These are phyloP conservation scores for Crambe crambe DNA, from an alignment of 37 sponge, comb jelly and placozoan genomes.

Conservation along the genomic window DNA sequence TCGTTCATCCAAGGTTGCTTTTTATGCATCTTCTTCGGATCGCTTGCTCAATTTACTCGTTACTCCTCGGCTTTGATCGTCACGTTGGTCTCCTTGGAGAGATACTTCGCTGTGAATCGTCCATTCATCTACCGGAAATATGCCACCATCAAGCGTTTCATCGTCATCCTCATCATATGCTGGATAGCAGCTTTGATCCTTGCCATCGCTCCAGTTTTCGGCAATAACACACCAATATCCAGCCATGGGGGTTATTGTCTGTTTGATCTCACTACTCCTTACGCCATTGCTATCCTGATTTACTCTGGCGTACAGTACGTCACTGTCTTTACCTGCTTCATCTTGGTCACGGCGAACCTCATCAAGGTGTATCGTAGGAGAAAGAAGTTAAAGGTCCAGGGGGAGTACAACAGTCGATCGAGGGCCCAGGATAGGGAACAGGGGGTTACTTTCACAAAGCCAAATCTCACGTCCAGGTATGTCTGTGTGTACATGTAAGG, in stretches of 20 bases:
- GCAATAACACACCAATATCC: conserved; percentile 16
- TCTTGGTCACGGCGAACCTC: conserved; percentile 23
- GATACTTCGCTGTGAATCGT: conserved; percentile 72
- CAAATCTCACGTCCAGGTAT: conserved; percentile 45
- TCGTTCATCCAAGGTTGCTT: conserved; percentile 12
- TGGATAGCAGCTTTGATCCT: conserved; percentile 27
- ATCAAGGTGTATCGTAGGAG: conserved; percentile 41
- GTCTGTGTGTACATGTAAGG: no score
- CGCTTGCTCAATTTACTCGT: conserved; percentile 57
- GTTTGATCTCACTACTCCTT: conserved; percentile 49
- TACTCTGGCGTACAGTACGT: conserved; percentile 61
- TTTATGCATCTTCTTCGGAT: conserved; percentile 50
- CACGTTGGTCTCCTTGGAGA: conserved; percentile 71
- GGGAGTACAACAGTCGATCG: conserved; percentile 25
- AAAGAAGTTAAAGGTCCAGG: conserved; percentile 44
- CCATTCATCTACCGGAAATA: conserved; percentile 74
- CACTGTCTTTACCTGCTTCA: conserved; percentile 61
- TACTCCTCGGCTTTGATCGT: conserved; percentile 61
- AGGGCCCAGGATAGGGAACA: not conserved
- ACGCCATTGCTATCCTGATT: conserved; percentile 55
- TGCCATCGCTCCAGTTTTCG: conserved; percentile 56
- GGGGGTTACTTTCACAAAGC: conserved; percentile 41
- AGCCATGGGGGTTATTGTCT: conserved; percentile 52
- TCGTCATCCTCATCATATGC: conserved; percentile 27
- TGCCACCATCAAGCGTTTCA: conserved; percentile 12